Base-by-base conservation (phyloP, 2,888 invertebrate species). In the Eudemis profundana region DNA sequence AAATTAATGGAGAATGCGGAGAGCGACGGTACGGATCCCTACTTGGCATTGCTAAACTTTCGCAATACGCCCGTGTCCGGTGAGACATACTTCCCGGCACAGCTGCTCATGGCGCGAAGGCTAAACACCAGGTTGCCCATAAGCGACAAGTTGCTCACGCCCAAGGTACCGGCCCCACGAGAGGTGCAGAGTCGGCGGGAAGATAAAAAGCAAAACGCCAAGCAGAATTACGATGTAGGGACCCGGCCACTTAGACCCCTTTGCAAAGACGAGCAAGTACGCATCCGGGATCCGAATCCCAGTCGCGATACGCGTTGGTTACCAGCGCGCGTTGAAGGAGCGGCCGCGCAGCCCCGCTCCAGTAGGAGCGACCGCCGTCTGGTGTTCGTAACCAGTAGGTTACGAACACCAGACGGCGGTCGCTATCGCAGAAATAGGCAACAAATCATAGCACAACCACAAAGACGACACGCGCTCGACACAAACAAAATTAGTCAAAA, bases 1-100 rank as follows among this genome's bases (percentile, higher is more conserved):
- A 54, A 15, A 2, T 2, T 64, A 40, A 49, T 68, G 36, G 56
- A 56, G 57, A 51, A 46, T 46, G 12, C 64, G 19, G 12, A 21
- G 10, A 17, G n/a, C 2, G 27, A 38, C 23, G n/a, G 19, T 0
- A 33, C 50, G 3, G 57, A 57, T n/a, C 21, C 21, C 1, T 46
- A 57, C n/a, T 33, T 57, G 36, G 57, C 57, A 1, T 21, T 53
- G 0, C 21, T 57, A 5, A 44, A 57, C 21, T 67, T 67, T 14
- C 42, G 63, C 4, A 68, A 65, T 23, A 65, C 65, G 1, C 68
- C 61, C 4, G 23, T 65, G 0, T 21, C 61, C 4, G 53, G 54
- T 1, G 68, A 68, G 33, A 1, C 23, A 2, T 54, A 33, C 40
- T 68, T 61, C 0, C 68, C 68, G 3, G 65, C 68, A 0, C 65